Evolutionary conservation across 1,140 invertebrate species (phyloP).

Genomic region (Pseudomyrmex concolor): DNA sequence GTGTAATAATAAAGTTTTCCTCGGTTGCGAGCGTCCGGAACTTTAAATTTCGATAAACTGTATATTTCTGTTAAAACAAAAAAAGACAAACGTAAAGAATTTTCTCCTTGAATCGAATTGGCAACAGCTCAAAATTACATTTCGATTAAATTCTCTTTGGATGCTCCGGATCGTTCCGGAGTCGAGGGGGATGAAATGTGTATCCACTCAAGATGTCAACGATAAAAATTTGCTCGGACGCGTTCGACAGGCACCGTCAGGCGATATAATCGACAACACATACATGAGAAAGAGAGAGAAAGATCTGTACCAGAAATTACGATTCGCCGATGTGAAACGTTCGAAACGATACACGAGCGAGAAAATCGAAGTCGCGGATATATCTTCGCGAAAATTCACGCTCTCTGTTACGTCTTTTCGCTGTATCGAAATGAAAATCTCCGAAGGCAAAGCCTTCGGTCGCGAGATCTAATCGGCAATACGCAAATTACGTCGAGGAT

Average conservation of each 20-base stretch:
- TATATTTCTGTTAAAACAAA: not conserved
- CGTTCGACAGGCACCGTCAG: slow-evolving; percentile 24
- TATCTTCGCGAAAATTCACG: slow-evolving; percentile 47
- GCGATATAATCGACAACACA: slow-evolving; percentile 51
- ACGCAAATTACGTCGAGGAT: slow-evolving; percentile 52
- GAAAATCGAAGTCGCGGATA: slow-evolving; percentile 47
- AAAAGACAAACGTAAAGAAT: slow-evolving; percentile 27
- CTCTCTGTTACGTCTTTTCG: slow-evolving; percentile 17
- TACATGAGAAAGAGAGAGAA: not conserved
- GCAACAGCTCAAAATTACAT: slow-evolving; percentile 36
- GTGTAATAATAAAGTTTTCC: slow-evolving; percentile 5
- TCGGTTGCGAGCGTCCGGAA: slow-evolving; percentile 16
- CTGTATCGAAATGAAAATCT: slow-evolving; percentile 60
- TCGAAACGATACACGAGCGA: slow-evolving; percentile 34
- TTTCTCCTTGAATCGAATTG: slow-evolving; percentile 6
- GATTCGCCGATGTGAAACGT: slow-evolving; percentile 28
- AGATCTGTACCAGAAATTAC: slow-evolving; percentile 41
- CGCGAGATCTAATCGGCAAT: slow-evolving; percentile 45
- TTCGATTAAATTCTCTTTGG: slow-evolving; percentile 48
- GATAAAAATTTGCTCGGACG: slow-evolving; percentile 51
- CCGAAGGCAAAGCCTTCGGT: slow-evolving; percentile 43
- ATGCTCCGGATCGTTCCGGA: slow-evolving; percentile 31
- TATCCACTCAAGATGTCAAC: slow-evolving; percentile 53
- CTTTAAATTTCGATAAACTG: slow-evolving; percentile 22
- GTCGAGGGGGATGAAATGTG: slow-evolving; percentile 23